Conservation (phyloP, 2,113 vertebrate genomes). For the Rhineura floridana region DNA sequence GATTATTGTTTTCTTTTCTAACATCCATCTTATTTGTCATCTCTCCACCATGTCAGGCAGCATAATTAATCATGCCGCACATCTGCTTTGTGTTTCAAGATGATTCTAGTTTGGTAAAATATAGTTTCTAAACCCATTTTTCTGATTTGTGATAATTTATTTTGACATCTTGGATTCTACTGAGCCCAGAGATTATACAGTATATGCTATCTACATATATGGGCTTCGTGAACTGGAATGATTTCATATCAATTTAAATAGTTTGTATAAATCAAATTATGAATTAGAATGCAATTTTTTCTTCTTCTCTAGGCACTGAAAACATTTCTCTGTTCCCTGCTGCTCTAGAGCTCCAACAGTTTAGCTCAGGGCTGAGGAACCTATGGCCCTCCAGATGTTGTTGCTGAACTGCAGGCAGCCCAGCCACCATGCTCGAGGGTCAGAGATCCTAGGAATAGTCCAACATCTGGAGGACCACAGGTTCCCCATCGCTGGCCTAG, state of each 20-base stretch:
- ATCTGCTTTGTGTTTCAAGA: constrained; percentile 38
- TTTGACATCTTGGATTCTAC: constrained; percentile 19
- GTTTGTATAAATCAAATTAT: background rate
- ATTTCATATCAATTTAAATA: background rate
- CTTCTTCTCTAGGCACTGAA: background rate
- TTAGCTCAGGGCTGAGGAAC: no score
- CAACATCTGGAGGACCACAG: no score
- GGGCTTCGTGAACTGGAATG: background rate
- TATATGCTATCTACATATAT: background rate
- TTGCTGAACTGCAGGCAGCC: no score
- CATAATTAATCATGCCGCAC: constrained; percentile 2
- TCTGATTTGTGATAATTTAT: background rate
- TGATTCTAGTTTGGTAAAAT: constrained; percentile 25
- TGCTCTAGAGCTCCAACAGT: background rate
- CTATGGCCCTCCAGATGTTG: no score
- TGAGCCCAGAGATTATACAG: background rate
- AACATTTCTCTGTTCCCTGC: background rate
- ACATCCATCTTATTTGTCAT: constrained; percentile 25
- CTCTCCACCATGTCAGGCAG: constrained; percentile 7
- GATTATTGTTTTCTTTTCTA: constrained; percentile 8
- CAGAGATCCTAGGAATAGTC: no score
- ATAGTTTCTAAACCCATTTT: constrained; percentile 25
- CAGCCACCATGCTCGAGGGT: no score
- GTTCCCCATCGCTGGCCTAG: no score
- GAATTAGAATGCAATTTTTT: background rate